Evolutionary conservation across 2,888 invertebrate species (phyloP).

Genomic region (Agrotis puta): DNA sequence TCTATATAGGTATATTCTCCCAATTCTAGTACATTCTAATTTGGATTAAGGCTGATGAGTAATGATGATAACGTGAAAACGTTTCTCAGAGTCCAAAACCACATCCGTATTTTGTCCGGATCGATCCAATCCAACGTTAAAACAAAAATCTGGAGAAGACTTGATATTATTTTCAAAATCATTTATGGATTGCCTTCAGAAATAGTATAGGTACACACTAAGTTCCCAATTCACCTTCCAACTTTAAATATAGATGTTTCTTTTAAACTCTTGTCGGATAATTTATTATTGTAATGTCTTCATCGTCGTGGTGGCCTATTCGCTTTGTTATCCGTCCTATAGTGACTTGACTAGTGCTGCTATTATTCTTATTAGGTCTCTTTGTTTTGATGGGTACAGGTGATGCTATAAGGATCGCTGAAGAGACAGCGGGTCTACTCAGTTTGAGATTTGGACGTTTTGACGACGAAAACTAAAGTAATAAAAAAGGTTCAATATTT

Average conservation of each 20-base stretch:
- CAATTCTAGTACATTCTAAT: no score
- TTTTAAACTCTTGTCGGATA: slow-evolving; percentile 60
- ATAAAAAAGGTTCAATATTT: no score
- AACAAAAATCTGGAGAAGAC: background rate
- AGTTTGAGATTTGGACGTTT: background rate
- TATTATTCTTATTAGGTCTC: slow-evolving; percentile 8
- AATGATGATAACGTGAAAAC: no score
- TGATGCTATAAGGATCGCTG: background rate
- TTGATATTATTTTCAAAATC: background rate
- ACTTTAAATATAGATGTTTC: background rate
- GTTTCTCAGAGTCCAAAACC: no score
- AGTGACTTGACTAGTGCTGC: slow-evolving; percentile 12
- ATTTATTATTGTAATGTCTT: slow-evolving; percentile 75
- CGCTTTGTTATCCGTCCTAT: slow-evolving; percentile 32
- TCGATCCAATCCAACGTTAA: no score
- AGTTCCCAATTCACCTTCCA: background rate
- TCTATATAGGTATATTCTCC: no score
- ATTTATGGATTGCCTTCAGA: background rate
- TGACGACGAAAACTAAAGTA: no score
- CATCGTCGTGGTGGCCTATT: slow-evolving; percentile 64
- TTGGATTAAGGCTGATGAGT: no score
- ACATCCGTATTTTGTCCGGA: no score
- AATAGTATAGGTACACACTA: background rate
- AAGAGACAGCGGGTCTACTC: background rate
- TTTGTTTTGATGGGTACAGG: background rate